Percentiles rank a stretch among this genome's conserved stretches.
Evolutionary conservation across 2,888 invertebrate genomes (phyloP).

Genomic region (Spisula subtruncata): DNA sequence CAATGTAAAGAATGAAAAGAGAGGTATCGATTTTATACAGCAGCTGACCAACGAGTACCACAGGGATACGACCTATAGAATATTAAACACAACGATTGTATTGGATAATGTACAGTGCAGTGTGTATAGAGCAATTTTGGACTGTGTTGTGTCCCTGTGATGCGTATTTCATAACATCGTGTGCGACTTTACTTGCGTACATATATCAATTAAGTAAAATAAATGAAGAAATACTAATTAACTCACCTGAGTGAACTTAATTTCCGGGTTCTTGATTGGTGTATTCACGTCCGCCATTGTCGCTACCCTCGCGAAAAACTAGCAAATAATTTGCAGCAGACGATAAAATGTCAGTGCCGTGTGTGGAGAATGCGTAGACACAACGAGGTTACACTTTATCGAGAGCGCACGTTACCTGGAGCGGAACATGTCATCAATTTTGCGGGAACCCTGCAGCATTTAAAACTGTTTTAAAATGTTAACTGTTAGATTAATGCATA

Average conservation of each 20-base stretch:
- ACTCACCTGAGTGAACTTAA: constrained; percentile 6
- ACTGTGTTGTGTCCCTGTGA: neutral
- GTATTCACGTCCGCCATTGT: neutral
- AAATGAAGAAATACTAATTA: neutral
- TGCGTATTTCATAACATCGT: neutral
- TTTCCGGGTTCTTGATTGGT: neutral
- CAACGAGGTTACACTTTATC: too few relatives aligned
- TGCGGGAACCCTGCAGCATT: too few relatives aligned
- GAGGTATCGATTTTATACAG: too few relatives aligned
- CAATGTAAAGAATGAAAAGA: too few relatives aligned
- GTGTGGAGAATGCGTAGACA: too few relatives aligned
- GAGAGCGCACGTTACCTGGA: too few relatives aligned
- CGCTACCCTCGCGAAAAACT: neutral
- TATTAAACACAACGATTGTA: neutral
- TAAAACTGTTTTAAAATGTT: too few relatives aligned
- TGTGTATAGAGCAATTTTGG: neutral
- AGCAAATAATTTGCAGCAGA: too few relatives aligned
- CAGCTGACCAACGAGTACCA: too few relatives aligned
- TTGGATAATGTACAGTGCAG: neutral
- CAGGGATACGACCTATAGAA: neutral
- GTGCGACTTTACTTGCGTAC: neutral
- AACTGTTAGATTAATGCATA: too few relatives aligned
- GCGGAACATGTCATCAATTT: too few relatives aligned
- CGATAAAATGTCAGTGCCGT: too few relatives aligned
- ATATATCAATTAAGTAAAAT: neutral